A percentile compares a stretch with the other conserved stretches of the same genome.
These are phyloP conservation scores for Anguilla japonica DNA, from an alignment of 2,113 vertebrate genomes.

Conservation along the genomic window DNA sequence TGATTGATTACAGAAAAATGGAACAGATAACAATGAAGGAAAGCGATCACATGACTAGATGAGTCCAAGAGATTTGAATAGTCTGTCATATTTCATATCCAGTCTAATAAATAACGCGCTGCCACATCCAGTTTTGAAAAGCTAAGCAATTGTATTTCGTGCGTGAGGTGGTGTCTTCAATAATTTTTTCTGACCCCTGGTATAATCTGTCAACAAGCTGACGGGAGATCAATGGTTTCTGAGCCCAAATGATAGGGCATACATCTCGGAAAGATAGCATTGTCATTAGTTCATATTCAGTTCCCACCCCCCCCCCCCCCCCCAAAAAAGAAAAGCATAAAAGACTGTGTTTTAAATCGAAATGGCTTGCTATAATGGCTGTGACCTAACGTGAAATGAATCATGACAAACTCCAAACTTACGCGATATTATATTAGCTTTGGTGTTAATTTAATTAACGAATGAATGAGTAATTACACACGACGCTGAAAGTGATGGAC, in stretches of 20 bases:
- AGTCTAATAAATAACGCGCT: not conserved
- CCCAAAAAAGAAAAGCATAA: not conserved
- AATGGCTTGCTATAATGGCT: not conserved
- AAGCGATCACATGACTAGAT: not conserved
- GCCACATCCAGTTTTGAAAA: not conserved
- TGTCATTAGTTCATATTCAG: not conserved
- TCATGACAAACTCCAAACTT: too few relatives aligned
- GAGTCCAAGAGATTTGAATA: not conserved
- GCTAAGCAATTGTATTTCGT: not conserved
- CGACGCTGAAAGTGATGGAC: too few relatives aligned
- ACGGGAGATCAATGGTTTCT: constrained; percentile 5
- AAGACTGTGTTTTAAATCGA: not conserved
- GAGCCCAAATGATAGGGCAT: constrained; percentile 3
- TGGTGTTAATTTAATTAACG: too few relatives aligned
- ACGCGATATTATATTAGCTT: too few relatives aligned
- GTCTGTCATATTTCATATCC: not conserved
- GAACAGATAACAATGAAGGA: not conserved
- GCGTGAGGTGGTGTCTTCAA: not conserved
- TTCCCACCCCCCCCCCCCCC: too few relatives aligned
- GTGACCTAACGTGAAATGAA: too few relatives aligned
- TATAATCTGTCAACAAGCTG: not conserved
- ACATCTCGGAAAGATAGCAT: not conserved
- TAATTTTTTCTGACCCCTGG: not conserved
- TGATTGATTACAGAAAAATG: not conserved
- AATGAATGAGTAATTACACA: too few relatives aligned